phyloP scores from a whole-genome alignment of 2,888 invertebrate species.

The Achlya flavicornis region DNA sequence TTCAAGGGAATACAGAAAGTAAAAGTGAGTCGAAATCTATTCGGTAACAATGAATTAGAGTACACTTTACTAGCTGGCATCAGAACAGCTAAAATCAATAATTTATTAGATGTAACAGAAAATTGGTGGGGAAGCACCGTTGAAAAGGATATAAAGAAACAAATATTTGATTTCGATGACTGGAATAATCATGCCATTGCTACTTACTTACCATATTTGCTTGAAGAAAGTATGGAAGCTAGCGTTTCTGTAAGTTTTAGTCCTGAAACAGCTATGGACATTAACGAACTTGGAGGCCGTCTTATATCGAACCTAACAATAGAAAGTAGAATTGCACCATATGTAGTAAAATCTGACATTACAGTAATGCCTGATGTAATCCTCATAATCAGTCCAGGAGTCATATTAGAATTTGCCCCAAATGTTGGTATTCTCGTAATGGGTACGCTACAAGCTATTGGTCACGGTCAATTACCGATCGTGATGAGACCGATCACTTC shows the following conservation, averaged over 20 bases:
- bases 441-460: constrained; percentile 93
- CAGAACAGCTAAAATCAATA: constrained; percentile 93
- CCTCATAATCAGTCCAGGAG: constrained; percentile 93
- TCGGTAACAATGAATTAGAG: constrained; percentile 91
- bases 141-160: constrained; percentile 88
- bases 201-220: constrained; percentile 93
- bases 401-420: constrained; percentile 95
- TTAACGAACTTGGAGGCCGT: constrained; percentile 90
- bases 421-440: constrained; percentile 98
- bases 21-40: constrained; percentile 93
- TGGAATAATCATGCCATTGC: constrained; percentile 99
- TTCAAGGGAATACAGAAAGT: constrained; percentile 98
- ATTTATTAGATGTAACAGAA: constrained; percentile 92
- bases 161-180: constrained; percentile 99
- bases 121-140: constrained; percentile 98
- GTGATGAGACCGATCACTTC: constrained; percentile 87
- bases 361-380: constrained; percentile 98
- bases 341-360: constrained; percentile 93
- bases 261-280: constrained; percentile 80
- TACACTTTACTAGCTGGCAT: constrained; percentile 97
- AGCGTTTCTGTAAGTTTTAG: constrained; percentile 89
- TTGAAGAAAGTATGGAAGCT: constrained; percentile 89
- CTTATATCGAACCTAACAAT: constrained; percentile 87
- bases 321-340: constrained; percentile 87
- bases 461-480: constrained; percentile 89